Conservation (phyloP, 2,797 vertebrate genomes). For the Odontamblyopus lacepedii region DNA sequence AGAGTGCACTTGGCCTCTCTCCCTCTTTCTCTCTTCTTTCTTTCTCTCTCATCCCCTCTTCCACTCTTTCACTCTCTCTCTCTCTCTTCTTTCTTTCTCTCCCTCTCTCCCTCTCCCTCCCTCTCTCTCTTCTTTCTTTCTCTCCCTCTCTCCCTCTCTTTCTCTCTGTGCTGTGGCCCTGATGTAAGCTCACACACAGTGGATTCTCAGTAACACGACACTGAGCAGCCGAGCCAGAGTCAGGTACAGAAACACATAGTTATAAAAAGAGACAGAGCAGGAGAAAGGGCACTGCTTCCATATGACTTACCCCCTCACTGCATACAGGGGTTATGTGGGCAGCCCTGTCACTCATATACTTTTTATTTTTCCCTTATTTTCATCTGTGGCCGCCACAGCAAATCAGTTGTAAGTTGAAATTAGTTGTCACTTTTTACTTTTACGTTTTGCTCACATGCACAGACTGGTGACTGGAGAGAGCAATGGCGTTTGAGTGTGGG, state of each 20-base stretch:
- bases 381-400: neutral
- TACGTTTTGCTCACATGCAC: neutral
- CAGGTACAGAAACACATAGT: constrained; percentile 44
- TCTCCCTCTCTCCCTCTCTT: constrained; percentile 10
- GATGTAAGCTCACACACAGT: constrained; percentile 59
- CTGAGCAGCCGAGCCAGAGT: constrained; percentile 46
- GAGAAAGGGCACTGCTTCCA: constrained; percentile 44
- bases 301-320: constrained; percentile 4
- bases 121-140: neutral
- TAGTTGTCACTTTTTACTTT: too few species aligned
- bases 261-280: constrained; percentile 62
- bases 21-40: constrained; percentile 14
- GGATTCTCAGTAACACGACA: constrained; percentile 60
- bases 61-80: constrained; percentile 29
- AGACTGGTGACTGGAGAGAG: neutral
- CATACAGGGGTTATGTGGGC: constrained; percentile 16
- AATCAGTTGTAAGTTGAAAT: neutral
- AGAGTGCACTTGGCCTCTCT: constrained; percentile 34
- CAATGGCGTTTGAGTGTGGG: neutral
- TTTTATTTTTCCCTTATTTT: neutral
- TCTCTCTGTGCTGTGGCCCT: constrained; percentile 41
- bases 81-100: neutral
- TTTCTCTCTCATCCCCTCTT: neutral
- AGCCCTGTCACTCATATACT: neutral
- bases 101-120: constrained; percentile 13